Conservation (phyloP, 2,888 invertebrate genomes). For the Himalopsyche kuldschensis region DNA sequence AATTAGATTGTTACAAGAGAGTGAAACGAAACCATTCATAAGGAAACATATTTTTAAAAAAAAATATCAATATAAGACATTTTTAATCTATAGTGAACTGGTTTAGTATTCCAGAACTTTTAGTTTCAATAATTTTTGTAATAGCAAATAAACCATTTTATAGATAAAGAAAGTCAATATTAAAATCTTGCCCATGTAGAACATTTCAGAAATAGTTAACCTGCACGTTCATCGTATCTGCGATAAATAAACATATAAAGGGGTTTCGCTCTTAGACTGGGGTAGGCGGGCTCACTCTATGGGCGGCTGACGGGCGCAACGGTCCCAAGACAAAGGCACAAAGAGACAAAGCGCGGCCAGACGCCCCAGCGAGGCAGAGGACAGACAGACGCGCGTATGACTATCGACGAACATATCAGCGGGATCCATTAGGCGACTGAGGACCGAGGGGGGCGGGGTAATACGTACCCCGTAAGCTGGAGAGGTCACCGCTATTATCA, state of each 20-base stretch:
- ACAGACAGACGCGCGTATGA: conserved; percentile 22
- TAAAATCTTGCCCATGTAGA: too few species aligned
- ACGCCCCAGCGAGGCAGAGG: conserved; percentile 18
- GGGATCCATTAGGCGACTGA: conserved; percentile 26
- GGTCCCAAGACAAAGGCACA: conserved; percentile 24
- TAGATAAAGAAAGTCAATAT: too few species aligned
- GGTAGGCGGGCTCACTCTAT: not conserved
- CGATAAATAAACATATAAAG: not conserved
- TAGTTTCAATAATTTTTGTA: too few species aligned
- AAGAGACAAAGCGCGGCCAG: conserved; percentile 27
- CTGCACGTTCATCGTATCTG: not conserved
- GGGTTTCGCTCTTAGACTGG: not conserved
- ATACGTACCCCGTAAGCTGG: not conserved
- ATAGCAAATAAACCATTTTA: too few species aligned
- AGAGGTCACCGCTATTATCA: not conserved
- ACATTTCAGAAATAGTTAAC: not conserved
- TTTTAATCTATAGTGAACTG: too few species aligned
- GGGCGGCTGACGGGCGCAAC: not conserved
- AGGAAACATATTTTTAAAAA: too few species aligned
- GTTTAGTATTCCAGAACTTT: too few species aligned
- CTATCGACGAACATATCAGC: conserved; percentile 34
- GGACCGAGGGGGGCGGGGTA: not conserved
- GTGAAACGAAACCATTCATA: too few species aligned
- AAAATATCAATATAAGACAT: too few species aligned
- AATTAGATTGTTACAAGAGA: too few species aligned